Conservation (phyloP, 64 coral and sea anemone genomes). For the Stichodactyla mertensii region DNA sequence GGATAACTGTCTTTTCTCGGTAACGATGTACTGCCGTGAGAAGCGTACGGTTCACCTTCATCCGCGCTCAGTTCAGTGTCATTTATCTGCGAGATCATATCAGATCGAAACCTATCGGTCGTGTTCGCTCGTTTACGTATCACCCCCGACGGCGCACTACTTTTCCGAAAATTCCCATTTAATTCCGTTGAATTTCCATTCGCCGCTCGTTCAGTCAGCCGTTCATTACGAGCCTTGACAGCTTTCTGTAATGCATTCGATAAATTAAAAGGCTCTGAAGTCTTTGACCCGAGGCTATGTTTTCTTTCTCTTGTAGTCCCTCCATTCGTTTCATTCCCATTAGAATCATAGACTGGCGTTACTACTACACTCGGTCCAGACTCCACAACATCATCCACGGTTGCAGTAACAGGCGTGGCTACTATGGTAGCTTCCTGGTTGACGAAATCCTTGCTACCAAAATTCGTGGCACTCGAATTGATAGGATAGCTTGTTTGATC, state of each 20-base stretch:
- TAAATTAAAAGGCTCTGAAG: constrained; percentile 36
- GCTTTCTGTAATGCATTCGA: constrained; percentile 70
- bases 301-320: constrained; percentile 1
- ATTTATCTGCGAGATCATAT: constrained; percentile 9
- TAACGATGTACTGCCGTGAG: not conserved
- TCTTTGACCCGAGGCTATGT: constrained; percentile 28
- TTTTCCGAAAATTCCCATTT: not conserved
- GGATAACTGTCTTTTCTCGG: not conserved
- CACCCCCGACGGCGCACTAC: not conserved
- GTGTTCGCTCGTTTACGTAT: constrained; percentile 3
- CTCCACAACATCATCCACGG: constrained; percentile 8
- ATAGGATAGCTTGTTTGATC: not conserved
- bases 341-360: not conserved
- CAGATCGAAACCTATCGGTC: not conserved
- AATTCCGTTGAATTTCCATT: not conserved
- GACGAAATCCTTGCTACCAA: not conserved
- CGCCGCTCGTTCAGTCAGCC: constrained; percentile 31
- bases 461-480: not conserved
- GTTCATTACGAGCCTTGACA: constrained; percentile 53
- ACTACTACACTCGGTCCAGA: not conserved
- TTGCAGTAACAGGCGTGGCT: constrained; percentile 27
- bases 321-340: constrained; percentile 12
- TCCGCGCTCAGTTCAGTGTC: not conserved
- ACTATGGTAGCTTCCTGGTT: constrained; percentile 4
- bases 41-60: not conserved